These are phyloP conservation scores for Barypeithes pellucidus DNA, from an alignment of 2,888 invertebrate species.

Conservation along the genomic window DNA sequence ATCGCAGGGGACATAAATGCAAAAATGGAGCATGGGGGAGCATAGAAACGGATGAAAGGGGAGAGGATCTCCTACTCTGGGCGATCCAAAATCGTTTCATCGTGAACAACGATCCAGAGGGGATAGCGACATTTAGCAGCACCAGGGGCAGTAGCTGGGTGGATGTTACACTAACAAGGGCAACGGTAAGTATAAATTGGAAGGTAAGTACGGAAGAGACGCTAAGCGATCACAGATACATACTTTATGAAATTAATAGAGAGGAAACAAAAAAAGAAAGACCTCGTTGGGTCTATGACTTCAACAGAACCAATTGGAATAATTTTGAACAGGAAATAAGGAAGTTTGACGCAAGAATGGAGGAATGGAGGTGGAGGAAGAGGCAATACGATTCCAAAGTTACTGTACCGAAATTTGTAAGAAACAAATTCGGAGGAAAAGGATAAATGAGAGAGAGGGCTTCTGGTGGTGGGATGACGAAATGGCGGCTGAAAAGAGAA, in stretches of 20 bases:
- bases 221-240: constrained; percentile 53
- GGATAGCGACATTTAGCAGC: constrained; percentile 43
- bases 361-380: constrained; percentile 9
- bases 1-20: constrained; percentile 54
- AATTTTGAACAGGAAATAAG: background rate
- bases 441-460: no score
- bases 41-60: constrained; percentile 44
- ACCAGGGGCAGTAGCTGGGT: constrained; percentile 52
- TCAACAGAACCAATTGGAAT: constrained; percentile 6
- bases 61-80: constrained; percentile 5
- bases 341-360: background rate
- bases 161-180: constrained; percentile 48
- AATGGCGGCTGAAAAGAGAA: background rate
- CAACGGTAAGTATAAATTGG: constrained; percentile 34
- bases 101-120: constrained; percentile 25
- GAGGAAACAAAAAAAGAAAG: background rate
- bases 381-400: constrained; percentile 3
- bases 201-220: constrained; percentile 47
- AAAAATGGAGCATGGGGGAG: constrained; percentile 52
- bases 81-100: background rate
- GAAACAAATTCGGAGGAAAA: no score
- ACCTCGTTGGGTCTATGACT: constrained; percentile 8
- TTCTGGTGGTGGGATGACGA: no score
- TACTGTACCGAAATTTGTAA: no score
- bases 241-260: constrained; percentile 25